Percentiles rank a stretch among this genome's conserved stretches.
phyloP scores from a whole-genome alignment of 2,797 vertebrate genomes.

The Pteronotus mesoamericanus region DNA sequence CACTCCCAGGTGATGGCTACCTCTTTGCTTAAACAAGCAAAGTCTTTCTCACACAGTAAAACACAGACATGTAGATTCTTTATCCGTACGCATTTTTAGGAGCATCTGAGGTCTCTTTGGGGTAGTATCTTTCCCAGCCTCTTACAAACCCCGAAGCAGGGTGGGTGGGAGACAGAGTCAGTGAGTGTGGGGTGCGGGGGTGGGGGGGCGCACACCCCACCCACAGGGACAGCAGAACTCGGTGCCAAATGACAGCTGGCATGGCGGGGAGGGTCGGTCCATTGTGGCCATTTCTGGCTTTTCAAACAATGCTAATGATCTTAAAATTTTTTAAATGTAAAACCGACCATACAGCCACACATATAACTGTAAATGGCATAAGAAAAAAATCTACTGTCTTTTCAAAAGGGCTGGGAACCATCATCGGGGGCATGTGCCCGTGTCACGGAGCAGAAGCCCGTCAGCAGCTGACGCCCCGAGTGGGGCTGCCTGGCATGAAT shows the following conservation, averaged over 20 bases:
- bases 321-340: not conserved
- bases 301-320: not conserved
- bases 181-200: not conserved
- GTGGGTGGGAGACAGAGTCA: not conserved
- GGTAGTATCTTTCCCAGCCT: not conserved
- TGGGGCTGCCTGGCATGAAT: rapidly evolving
- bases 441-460: not conserved
- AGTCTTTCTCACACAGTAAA: not conserved
- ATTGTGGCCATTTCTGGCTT: not conserved
- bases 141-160: not conserved
- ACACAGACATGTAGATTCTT: not conserved
- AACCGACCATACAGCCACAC: not conserved
- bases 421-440: rapidly evolving
- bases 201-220: rapidly evolving
- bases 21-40: not conserved
- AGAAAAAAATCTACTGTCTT: not conserved
- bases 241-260: rapidly evolving
- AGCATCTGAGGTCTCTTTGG: not conserved
- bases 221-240: not conserved
- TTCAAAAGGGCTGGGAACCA: not conserved
- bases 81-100: not conserved
- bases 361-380: not conserved
- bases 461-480: rapidly evolving
- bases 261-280: not conserved
- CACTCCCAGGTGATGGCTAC: not conserved